These are phyloP conservation scores for Lepisosteus oculatus DNA, from an alignment of 2,113 vertebrate species.

Conservation along the genomic window DNA sequence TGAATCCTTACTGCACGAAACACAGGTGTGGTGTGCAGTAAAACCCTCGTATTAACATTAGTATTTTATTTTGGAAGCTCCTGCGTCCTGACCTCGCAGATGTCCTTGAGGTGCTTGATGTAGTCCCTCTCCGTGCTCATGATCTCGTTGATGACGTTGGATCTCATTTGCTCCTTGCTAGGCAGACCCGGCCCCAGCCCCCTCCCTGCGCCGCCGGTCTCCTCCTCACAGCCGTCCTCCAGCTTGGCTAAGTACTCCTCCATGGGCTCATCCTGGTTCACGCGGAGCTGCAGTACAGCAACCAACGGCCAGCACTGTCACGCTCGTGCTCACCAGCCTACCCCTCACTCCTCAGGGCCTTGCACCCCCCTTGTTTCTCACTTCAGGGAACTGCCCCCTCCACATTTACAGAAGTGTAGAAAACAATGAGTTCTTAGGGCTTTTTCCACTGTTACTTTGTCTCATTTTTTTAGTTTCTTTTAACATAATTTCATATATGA, in stretches of 20 bases:
- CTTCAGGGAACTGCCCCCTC: too few species aligned
- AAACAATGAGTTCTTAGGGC: too few species aligned
- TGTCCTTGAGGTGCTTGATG: conserved; percentile 96
- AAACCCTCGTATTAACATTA: too few species aligned
- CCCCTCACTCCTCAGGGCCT: neutral
- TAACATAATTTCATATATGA: too few species aligned
- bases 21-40: too few species aligned
- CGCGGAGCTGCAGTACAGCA: conserved; percentile 74
- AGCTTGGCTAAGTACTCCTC: conserved; percentile 74
- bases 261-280: conserved; percentile 92
- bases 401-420: too few species aligned
- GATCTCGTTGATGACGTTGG: conserved; percentile 94
- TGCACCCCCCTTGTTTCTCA: too few species aligned
- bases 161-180: conserved; percentile 92
- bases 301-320: neutral
- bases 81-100: conserved; percentile 82
- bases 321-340: neutral
- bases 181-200: conserved; percentile 74
- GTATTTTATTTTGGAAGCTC: neutral
- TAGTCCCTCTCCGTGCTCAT: conserved; percentile 94
- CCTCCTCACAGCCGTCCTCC: conserved; percentile 61
- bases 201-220: conserved; percentile 46
- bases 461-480: too few species aligned
- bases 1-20: too few species aligned
- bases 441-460: too few species aligned